phyloP scores from a whole-genome alignment of 1,140 invertebrate genomes.

The Coenobita brevimanus region DNA sequence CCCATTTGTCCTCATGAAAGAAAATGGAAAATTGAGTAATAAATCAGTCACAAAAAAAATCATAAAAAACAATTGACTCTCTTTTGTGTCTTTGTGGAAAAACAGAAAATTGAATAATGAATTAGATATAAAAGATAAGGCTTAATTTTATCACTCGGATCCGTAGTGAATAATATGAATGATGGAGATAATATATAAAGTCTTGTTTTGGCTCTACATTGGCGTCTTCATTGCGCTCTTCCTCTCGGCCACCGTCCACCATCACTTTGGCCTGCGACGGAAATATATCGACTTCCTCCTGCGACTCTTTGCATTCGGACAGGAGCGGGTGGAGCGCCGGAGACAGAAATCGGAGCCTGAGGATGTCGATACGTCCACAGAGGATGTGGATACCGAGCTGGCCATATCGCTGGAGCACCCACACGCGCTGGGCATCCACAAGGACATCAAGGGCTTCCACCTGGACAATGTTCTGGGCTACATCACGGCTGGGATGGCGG shows the following conservation, averaged over 20 bases:
- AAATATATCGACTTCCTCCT: slow-evolving; percentile 53
- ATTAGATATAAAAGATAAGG: too few relatives aligned
- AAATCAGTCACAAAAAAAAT: too few relatives aligned
- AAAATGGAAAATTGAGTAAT: too few relatives aligned
- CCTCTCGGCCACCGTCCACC: slow-evolving; percentile 50
- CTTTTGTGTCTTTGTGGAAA: too few relatives aligned
- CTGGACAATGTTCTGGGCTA: slow-evolving; percentile 55
- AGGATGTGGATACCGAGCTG: slow-evolving; percentile 9
- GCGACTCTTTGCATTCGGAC: slow-evolving; percentile 60
- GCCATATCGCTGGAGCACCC: slow-evolving; percentile 37
- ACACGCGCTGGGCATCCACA: slow-evolving; percentile 33
- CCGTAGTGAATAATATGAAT: too few relatives aligned
- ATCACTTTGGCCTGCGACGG: slow-evolving; percentile 48
- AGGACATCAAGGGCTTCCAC: slow-evolving; percentile 59
- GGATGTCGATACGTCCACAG: slow-evolving; percentile 12
- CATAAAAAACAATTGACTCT: too few relatives aligned
- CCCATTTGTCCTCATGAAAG: too few relatives aligned
- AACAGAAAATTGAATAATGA: too few relatives aligned
- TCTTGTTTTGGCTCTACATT: slow-evolving; percentile 52
- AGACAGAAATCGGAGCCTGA: neutral
- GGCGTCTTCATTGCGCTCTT: slow-evolving; percentile 59
- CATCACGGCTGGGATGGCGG: slow-evolving; percentile 63
- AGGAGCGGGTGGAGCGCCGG: slow-evolving; percentile 48
- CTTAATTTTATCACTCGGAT: too few relatives aligned
- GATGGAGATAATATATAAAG: slow-evolving; percentile 52